Evolutionary conservation across 2,888 invertebrate genomes (phyloP).

Genomic region (Caenorhabditis sp.): DNA sequence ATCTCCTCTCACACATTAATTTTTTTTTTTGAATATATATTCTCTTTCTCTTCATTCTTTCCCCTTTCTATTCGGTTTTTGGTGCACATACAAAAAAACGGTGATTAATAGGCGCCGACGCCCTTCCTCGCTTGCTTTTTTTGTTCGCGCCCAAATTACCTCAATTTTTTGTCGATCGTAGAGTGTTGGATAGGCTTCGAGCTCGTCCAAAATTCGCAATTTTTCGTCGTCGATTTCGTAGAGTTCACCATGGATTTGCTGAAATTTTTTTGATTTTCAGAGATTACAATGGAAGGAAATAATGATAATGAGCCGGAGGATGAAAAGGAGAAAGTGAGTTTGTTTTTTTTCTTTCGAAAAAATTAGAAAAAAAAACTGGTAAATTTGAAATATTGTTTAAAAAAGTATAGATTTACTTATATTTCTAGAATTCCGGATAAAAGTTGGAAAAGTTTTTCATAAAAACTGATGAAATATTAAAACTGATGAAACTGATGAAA

Average conservation of each 20-base stretch:
- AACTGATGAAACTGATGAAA: no score
- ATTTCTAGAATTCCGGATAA: no score
- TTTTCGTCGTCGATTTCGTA: constrained; percentile 60
- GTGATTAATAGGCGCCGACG: neutral
- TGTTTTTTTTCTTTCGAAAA: neutral
- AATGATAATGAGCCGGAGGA: constrained; percentile 21
- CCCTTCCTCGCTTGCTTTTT: no score
- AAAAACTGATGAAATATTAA: no score
- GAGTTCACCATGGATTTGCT: constrained; percentile 62
- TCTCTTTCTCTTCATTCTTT: neutral
- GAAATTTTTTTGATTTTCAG: constrained; percentile 11
- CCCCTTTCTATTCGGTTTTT: constrained; percentile 1
- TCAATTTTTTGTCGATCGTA: constrained; percentile 49
- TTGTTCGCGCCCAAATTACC: constrained; percentile 17
- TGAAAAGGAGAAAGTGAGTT: constrained; percentile 10
- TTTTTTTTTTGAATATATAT: neutral
- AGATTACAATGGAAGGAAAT: neutral
- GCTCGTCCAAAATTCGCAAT: constrained; percentile 54
- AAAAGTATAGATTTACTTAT: neutral
- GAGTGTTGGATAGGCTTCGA: constrained; percentile 63
- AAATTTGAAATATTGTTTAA: neutral
- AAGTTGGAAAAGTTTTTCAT: no score
- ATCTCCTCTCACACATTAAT: constrained; percentile 22
- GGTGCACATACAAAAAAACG: constrained; percentile 11
- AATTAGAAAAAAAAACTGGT: neutral